Conservation (phyloP, 2,888 invertebrate genomes). For the Drymonia ruficornis region DNA sequence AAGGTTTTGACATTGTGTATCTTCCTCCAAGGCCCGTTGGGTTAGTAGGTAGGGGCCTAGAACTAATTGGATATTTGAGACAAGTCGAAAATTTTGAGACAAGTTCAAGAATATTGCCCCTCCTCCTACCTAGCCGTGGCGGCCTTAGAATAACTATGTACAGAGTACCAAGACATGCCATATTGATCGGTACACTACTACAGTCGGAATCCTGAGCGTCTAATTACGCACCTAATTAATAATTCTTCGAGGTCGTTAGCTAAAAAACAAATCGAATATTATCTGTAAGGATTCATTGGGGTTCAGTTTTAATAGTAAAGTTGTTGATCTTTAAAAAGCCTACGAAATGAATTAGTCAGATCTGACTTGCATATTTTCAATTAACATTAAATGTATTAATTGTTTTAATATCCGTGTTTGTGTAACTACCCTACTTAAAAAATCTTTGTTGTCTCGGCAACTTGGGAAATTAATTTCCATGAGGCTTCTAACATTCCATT, state of each 20-base stretch:
- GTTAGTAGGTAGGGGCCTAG: neutral
- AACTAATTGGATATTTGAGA: neutral
- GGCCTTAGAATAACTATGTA: neutral
- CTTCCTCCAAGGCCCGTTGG: no score
- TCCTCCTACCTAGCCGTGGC: neutral
- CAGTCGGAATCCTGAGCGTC: neutral
- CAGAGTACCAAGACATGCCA: no score
- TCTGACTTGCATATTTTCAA: neutral
- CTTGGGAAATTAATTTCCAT: conserved; percentile 24
- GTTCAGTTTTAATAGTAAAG: neutral
- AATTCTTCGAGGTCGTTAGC: neutral
- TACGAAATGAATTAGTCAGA: neutral
- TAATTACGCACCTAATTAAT: neutral
- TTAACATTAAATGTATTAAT: neutral
- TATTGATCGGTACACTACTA: neutral
- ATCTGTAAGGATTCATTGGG: neutral
- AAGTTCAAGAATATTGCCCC: neutral
- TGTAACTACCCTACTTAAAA: neutral
- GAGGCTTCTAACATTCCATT: conserved; percentile 57
- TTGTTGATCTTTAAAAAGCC: no score
- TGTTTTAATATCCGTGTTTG: neutral
- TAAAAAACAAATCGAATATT: neutral
- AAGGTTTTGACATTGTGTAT: no score
- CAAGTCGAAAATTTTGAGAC: neutral
- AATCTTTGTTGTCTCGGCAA: conserved; percentile 15